These are phyloP conservation scores for Lymantria monacha DNA, from an alignment of 2,888 invertebrate genomes.

Conservation along the genomic window DNA sequence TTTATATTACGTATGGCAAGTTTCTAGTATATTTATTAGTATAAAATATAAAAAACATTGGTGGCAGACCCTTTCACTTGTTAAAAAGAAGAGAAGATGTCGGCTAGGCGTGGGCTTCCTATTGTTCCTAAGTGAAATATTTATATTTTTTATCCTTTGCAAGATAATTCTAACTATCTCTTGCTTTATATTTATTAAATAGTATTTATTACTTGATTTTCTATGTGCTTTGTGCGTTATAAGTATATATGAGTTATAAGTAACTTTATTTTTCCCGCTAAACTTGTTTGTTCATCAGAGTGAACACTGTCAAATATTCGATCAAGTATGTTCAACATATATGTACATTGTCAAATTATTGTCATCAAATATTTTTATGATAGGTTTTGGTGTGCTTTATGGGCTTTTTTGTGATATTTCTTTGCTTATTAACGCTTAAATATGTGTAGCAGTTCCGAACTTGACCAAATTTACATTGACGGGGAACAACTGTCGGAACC, in stretches of 20 bases:
- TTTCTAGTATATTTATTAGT: background rate
- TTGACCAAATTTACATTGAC: background rate
- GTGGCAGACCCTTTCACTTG: background rate
- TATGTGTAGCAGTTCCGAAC: slow-evolving; percentile 4
- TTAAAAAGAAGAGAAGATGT: background rate
- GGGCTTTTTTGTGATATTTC: too few relatives aligned
- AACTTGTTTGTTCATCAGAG: background rate
- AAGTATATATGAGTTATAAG: too few relatives aligned
- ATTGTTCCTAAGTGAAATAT: background rate
- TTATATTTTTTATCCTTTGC: background rate
- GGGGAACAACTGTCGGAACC: background rate
- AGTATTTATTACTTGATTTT: background rate
- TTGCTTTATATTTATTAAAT: background rate
- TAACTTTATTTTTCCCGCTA: background rate
- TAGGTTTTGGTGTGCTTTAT: background rate
- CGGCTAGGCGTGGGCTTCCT: background rate
- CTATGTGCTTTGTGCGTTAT: background rate
- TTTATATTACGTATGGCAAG: background rate
- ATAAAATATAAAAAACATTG: background rate
- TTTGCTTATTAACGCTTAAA: slow-evolving; percentile 14
- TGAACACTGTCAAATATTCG: background rate
- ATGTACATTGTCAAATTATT: background rate
- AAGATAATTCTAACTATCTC: background rate
- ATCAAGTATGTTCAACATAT: background rate
- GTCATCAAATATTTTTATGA: background rate